Evolutionary conservation across 2,888 invertebrate genomes (phyloP), one percentile per base, ranked within the genome.

Genomic region (Rhyacophila evoluta): DNA sequence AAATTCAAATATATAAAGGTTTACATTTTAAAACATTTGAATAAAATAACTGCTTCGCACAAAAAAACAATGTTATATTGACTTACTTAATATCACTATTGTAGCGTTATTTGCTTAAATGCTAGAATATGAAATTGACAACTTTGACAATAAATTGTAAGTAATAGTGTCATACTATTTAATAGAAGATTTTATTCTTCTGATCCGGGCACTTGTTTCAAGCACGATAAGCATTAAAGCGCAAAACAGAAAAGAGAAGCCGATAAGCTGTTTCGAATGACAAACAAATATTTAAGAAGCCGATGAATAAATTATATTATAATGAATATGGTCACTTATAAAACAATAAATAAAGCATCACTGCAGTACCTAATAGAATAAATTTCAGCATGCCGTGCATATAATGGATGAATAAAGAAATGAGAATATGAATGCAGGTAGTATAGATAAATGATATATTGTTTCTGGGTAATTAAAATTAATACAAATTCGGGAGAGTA

Each of bases 141-240:
- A n/a, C n/a, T n/a, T n/a, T n/a, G n/a, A n/a, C n/a, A n/a, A n/a
- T n/a, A n/a, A n/a, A n/a, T n/a, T n/a, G n/a, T n/a, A n/a, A n/a
- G n/a, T n/a, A n/a, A n/a, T n/a, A n/a, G 29, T 33, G 29, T 33
- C 29, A 33, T 33, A 33, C 6, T 33, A 33, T 33, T 33, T 33
- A 55, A 15, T 1, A 55, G 10, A 55, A 55, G 19, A 25, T 25
- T 6, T 8, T 25, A 1, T 12, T 19, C 55, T 8, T 55, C 55
- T 19, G 55, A 55, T 55, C 55, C 55, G 55, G 19, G 55, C 25
- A 55, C 55, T 55, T 25, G 55, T 55, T 55, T 25, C 36, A 70
- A 70, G 70, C 70, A 70, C 28, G 36, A 70, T 8, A 70, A 70
- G 70, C 70, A 29, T 25, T 70, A 36, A 70, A 70, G 70, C 70